phyloP scores from a whole-genome alignment of 92 coral and sea anemone genomes.

The Porites divaricata region DNA sequence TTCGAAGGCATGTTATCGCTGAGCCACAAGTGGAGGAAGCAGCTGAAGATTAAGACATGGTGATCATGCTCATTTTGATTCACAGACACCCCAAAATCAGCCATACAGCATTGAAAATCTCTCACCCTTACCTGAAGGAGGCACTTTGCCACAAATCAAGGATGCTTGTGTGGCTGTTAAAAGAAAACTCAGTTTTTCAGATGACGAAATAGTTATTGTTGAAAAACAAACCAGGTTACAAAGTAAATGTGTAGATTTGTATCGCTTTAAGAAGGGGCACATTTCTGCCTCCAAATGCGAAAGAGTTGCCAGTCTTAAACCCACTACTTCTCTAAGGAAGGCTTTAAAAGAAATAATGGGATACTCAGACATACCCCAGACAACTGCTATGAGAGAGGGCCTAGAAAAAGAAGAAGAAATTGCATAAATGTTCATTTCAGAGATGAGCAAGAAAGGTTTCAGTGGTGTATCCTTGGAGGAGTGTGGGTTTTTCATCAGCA shows the following conservation, averaged over 20 bases:
- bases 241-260: conserved; percentile 33
- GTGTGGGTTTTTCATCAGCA: not conserved
- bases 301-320: conserved; percentile 35
- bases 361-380: conserved; percentile 18
- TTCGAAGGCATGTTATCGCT: not conserved
- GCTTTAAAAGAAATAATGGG: conserved; percentile 41
- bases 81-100: not conserved
- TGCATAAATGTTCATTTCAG: conserved; percentile 29
- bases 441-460: not conserved
- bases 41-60: not conserved
- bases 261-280: conserved; percentile 18
- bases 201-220: conserved; percentile 18
- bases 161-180: conserved; percentile 46
- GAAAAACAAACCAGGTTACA: conserved; percentile 38
- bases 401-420: conserved; percentile 3
- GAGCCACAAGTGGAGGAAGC: no score
- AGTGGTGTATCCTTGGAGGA: not conserved
- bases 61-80: not conserved
- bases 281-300: conserved; percentile 51
- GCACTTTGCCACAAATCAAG: conserved; percentile 34
- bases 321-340: conserved; percentile 31
- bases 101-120: conserved; percentile 8
- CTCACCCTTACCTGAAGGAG: conserved; percentile 37
- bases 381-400: conserved; percentile 46
- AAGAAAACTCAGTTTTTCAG: conserved; percentile 25